Evolutionary conservation across 1,140 invertebrate species (phyloP), one percentile per base, ranked within the genome.

Genomic region (Akabosia matsudoensis): DNA sequence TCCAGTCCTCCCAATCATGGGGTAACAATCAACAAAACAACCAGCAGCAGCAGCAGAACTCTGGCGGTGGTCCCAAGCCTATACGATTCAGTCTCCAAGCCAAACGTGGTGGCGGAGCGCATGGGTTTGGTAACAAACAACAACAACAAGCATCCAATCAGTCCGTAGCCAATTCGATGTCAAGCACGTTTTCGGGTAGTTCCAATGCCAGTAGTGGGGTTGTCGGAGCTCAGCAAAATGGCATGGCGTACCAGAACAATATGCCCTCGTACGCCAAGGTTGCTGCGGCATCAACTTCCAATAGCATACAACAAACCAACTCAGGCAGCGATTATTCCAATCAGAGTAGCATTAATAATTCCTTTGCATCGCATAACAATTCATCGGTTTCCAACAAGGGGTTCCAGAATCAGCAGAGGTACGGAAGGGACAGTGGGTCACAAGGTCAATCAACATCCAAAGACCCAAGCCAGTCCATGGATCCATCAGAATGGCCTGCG

Each of bases 401-500:
- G 28, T 67, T 67, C 28, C 61, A 67, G n/a, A 67, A 31, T 30
- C 61, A 67, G 61, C 24, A n/a, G n/a, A n/a, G 61, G 7, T 16
- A 56, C 22, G 61, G 61, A 67, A 24, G 14, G 24, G 54, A 61
- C 4, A 14, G 54, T 24, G 28, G 30, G 28, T 30, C 24, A 13
- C 54, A 61, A 67, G 22, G 30, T n/a, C 61, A 67, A 31, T 30
- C 30, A 3, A 67, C 13, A 14, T 24, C 61, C 13, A 67, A 31
- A n/a, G 61, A 67, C 28, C 28, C 31, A 13, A 67, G 61, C n/a
- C 61, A 30, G 31, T 24, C 30, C 7, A 72, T 45, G 70, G 70
- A 72, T 37, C 70, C 70, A 72, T 45, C 33, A n/a, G 70, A 37
- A n/a, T 72, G 70, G 70, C 70, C 70, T 10, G 22, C 4, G 45